Conservation (phyloP, 2,113 vertebrate genomes). For the Donacobius atricapilla region DNA sequence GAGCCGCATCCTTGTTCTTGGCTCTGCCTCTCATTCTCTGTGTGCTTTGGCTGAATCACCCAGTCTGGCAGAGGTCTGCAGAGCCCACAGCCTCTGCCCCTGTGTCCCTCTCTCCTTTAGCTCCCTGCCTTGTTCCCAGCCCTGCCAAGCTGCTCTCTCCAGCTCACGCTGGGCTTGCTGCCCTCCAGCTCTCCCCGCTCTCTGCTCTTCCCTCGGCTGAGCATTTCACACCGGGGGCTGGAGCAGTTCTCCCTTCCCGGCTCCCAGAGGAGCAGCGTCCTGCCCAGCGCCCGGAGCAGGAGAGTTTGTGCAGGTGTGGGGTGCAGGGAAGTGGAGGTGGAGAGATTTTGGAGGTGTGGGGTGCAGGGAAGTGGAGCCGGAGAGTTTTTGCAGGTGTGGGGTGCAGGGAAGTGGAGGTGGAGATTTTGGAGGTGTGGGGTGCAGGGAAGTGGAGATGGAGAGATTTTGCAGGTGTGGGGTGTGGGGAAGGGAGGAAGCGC, state of each 20-base stretch:
- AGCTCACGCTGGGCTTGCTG: background rate
- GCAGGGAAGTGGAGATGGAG: no score
- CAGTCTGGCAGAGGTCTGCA: background rate
- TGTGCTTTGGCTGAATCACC: slow-evolving; percentile 31
- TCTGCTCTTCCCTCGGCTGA: background rate
- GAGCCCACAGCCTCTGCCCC: background rate
- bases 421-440: no score
- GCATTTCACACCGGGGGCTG: background rate
- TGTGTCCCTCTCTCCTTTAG: background rate
- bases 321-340: rapidly evolving
- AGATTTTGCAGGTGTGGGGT: no score
- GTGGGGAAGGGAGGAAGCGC: background rate
- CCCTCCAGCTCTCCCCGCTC: background rate
- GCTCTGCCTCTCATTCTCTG: background rate
- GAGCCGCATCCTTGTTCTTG: background rate
- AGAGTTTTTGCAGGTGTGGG: no score
- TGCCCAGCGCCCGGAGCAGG: rapidly evolving
- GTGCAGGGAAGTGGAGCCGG: no score
- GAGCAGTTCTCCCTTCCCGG: background rate
- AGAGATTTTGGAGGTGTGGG: no score
- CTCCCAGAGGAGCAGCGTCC: background rate
- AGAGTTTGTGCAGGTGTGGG: background rate
- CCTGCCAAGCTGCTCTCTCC: background rate
- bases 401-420: no score
- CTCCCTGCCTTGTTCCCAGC: background rate